A percentile compares a stretch with the other conserved stretches of the same genome.
phyloP scores from a whole-genome alignment of 2,797 vertebrate species.

The Gymnopithys bicolor region DNA sequence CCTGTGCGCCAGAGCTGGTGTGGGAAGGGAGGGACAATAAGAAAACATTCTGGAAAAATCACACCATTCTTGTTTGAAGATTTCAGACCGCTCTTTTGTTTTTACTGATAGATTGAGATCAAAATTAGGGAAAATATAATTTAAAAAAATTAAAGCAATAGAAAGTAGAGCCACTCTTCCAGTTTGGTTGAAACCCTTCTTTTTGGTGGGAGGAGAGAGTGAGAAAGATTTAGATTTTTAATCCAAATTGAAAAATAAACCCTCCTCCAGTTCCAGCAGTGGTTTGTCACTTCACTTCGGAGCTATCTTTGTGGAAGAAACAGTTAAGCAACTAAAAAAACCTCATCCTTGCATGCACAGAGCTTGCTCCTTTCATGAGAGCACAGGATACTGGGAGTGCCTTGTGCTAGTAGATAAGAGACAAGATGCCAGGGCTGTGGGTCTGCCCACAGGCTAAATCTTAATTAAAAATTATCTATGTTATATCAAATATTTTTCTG shows the following conservation, averaged over 20 bases:
- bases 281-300: background rate
- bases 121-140: conserved; percentile 40
- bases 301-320: background rate
- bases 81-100: conserved; percentile 12
- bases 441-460: conserved; percentile 44
- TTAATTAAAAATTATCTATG: conserved; percentile 65
- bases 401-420: conserved; percentile 35
- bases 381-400: conserved; percentile 35
- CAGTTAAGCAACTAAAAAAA: background rate
- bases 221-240: background rate
- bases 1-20: background rate
- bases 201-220: background rate
- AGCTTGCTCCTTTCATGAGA: background rate
- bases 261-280: background rate
- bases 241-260: background rate
- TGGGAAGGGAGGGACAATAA: conserved; percentile 61
- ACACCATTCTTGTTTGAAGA: conserved; percentile 9
- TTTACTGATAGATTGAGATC: conserved; percentile 50
- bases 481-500: conserved; percentile 51
- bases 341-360: background rate
- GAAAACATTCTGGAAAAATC: conserved; percentile 34
- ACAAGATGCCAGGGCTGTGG: background rate
- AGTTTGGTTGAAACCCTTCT: background rate
- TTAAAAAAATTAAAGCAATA: background rate
- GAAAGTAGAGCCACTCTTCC: background rate